These are phyloP conservation scores for Ammospiza nelsoni DNA, from an alignment of 2,113 vertebrate genomes.

Conservation along the genomic window DNA sequence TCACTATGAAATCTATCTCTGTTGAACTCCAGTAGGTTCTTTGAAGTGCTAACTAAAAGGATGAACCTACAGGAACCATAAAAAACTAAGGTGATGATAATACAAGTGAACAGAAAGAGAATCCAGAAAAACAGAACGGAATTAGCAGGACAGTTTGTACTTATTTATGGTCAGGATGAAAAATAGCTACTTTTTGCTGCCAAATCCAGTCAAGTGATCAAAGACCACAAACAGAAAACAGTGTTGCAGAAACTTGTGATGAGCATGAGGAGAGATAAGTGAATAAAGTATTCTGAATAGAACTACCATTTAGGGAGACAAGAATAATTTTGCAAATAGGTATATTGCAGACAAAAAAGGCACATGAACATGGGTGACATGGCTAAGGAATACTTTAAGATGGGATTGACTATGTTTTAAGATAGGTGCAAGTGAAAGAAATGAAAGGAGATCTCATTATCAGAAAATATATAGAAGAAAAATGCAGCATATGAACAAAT, in stretches of 20 bases:
- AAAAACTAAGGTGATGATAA: background rate
- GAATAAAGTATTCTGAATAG: background rate
- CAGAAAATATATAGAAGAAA: background rate
- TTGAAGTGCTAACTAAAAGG: background rate
- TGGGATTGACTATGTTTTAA: background rate
- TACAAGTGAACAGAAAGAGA: background rate
- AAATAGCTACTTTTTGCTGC: background rate
- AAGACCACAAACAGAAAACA: background rate
- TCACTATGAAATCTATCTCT: background rate
- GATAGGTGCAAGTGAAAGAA: background rate
- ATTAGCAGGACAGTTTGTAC: background rate
- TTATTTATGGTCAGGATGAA: background rate
- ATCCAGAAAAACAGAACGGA: background rate
- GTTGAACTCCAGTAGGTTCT: background rate
- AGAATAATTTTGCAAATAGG: background rate
- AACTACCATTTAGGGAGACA: background rate
- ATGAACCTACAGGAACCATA: background rate
- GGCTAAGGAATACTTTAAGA: background rate
- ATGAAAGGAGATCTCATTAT: accelerated
- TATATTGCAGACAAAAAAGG: background rate
- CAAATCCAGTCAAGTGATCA: background rate
- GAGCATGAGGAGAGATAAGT: background rate
- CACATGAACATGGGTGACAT: background rate
- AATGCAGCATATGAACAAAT: background rate
- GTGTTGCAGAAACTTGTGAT: background rate